Base-by-base conservation (phyloP, 2,888 invertebrate species). In the Sepioteuthis lessoniana region DNA sequence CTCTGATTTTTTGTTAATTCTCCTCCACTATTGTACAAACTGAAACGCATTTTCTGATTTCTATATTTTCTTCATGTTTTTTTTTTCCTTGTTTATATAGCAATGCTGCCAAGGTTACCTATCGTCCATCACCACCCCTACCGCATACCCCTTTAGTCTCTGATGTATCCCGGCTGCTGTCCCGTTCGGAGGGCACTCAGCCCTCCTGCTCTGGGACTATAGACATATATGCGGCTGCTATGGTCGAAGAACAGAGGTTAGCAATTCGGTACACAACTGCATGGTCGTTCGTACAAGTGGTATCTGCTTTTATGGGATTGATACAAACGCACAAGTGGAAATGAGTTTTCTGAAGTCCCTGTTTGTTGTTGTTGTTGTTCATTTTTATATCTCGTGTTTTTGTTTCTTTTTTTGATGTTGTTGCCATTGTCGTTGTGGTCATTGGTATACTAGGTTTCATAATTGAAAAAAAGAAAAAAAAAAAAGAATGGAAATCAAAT, bases 41-140 rank as follows among this genome's bases (percentile, higher is more conserved):
- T 47, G 47, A 47, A 1, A 47, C 47, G 5, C 21, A 55, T 55
- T 35, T 35, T 76, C n/a, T 76, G 13, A 76, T 76, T 2, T 76
- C n/a, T 76, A n/a, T 76, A 16, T 35, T 35, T n/a, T n/a, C 16
- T 31, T 76, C 31, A 8, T 31, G 31, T 13, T 10, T 76, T 76
- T n/a, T n/a, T 76, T 76, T n/a, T 13, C n/a, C n/a, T 76, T 76
- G 76, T 76, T 76, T 13, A 76, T 76, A 76, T 76, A 76, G 76
- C 76, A 76, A 76, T n/a, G 76, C n/a, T 35, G 76, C 76, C 76
- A 76, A 76, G n/a, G 76, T 76, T 76, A 76, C 76, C 5, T 47
- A 92, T 92, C 92, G 92, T 47, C 92, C 92, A 46, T 92, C 92
- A 47, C 92, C 92, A 46, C 92, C 47, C n/a, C 31, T 92, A 92